These are phyloP conservation scores for Teleogryllus occipitalis DNA, from an alignment of 1,140 invertebrate genomes.

Conservation along the genomic window DNA sequence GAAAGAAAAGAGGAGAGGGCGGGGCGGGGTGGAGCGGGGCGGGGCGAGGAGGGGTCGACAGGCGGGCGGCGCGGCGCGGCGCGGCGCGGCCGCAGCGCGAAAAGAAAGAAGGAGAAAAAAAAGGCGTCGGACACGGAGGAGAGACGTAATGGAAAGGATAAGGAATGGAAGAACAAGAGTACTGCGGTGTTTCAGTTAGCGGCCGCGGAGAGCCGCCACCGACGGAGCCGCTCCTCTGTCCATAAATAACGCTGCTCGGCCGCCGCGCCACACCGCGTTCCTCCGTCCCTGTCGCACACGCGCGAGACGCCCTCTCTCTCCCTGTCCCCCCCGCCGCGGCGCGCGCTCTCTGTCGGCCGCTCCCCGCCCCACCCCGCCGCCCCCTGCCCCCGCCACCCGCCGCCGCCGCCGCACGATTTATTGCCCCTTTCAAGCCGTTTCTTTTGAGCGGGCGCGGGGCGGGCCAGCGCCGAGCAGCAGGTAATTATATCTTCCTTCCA, in stretches of 20 bases:
- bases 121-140: not conserved
- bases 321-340: not conserved
- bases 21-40: no score
- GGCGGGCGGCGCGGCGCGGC: no score
- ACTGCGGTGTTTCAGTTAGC: conserved; percentile 18
- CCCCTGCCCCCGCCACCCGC: no score
- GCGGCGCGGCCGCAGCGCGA: no score
- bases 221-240: conserved; percentile 9
- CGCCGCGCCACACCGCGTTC: not conserved
- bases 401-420: conserved; percentile 9
- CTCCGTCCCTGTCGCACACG: not conserved
- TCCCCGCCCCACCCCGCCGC: no score
- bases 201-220: conserved; percentile 14
- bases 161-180: conserved; percentile 16
- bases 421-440: conserved; percentile 16
- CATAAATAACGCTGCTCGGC: conserved; percentile 14
- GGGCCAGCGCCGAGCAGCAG: not conserved
- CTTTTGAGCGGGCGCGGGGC: conserved; percentile 9
- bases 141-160: conserved; percentile 9
- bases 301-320: no score
- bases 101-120: not conserved
- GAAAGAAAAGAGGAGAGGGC: not conserved
- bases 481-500: conserved; percentile 19
- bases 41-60: not conserved
- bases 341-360: not conserved